Conservation (phyloP, 2,888 invertebrate genomes). For the Ectropis crepuscularia region DNA sequence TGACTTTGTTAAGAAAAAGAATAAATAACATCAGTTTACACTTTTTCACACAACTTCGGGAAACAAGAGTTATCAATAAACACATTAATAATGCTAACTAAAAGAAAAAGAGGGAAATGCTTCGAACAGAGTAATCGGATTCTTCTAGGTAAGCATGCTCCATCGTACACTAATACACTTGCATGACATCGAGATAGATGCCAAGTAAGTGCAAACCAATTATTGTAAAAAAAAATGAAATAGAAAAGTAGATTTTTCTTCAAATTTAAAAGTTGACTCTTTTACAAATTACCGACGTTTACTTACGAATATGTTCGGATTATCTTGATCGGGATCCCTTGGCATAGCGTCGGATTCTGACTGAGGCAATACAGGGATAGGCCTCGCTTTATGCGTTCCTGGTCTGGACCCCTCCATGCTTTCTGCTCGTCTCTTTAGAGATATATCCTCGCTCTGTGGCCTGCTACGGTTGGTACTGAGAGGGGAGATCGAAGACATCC, state of each 20-base stretch:
- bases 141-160: too few species aligned
- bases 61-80: too few species aligned
- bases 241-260: conserved; percentile 1
- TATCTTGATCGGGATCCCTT: conserved; percentile 75
- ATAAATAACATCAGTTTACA: too few species aligned
- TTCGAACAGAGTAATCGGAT: too few species aligned
- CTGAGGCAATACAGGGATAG: conserved; percentile 61
- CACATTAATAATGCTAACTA: too few species aligned
- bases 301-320: conserved; percentile 70
- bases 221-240: not conserved
- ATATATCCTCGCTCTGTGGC: conserved; percentile 41
- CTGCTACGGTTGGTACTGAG: conserved; percentile 31
- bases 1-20: not conserved
- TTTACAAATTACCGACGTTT: not conserved
- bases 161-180: too few species aligned
- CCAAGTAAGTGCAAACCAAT: not conserved
- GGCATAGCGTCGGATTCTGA: conserved; percentile 53
- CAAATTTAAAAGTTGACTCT: not conserved
- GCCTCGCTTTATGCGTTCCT: conserved; percentile 63
- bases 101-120: too few species aligned
- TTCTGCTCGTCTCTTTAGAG: conserved; percentile 38
- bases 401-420: conserved; percentile 51
- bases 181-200: too few species aligned
- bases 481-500: conserved; percentile 35
- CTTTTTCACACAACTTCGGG: too few species aligned